Evolutionary conservation across 2,797 vertebrate genomes (phyloP), one percentile per base, ranked within the genome.

Genomic region (Tapirus indicus): DNA sequence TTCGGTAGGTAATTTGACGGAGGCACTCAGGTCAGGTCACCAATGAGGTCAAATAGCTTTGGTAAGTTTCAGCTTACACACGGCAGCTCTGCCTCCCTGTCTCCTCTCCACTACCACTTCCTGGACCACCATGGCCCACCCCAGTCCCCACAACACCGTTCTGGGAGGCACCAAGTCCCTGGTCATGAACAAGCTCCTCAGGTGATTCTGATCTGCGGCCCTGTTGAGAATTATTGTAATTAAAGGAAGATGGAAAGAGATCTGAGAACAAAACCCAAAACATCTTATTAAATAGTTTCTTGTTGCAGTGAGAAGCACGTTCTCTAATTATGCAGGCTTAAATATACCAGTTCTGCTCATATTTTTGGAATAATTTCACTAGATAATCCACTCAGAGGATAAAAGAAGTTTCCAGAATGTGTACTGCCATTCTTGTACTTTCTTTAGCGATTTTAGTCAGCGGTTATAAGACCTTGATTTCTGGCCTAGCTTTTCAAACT

Each of bases 401-500:
- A 79, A 77, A 80, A 72, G 58, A 54, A 3, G 1, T 88, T 96
- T 56, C 41, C 14, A 52, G 47, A 83, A 77, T 9, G 44, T 1
- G 1, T 18, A 32, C 18, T 2, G 5, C 20, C 79, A 52, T 44
- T 74, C 21, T 68, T 1, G 3, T 35, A 7, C 35, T 41, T 84
- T n/a, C 68, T 71, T 54, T 60, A 35, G 38, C 62, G 29, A 82
- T 71, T 88, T 80, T n/a, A 47, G 32, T 89, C 23, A 72, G 41
- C 20, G 69, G 13, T 54, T 88, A n/a, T 13, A 80, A 75, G 87
- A 82, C 9, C 56, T 83, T 38, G 56, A 80, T 60, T 88, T 75
- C 92, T 47, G 79, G 47, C 27, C 44, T 44, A 7, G 16, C 38
- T 91, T 95, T 89, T 83, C 78, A 88, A 60, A 68, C 32, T 52